phyloP scores from a whole-genome alignment of 2,113 vertebrate genomes.

The Pycnonotus jocosus region DNA sequence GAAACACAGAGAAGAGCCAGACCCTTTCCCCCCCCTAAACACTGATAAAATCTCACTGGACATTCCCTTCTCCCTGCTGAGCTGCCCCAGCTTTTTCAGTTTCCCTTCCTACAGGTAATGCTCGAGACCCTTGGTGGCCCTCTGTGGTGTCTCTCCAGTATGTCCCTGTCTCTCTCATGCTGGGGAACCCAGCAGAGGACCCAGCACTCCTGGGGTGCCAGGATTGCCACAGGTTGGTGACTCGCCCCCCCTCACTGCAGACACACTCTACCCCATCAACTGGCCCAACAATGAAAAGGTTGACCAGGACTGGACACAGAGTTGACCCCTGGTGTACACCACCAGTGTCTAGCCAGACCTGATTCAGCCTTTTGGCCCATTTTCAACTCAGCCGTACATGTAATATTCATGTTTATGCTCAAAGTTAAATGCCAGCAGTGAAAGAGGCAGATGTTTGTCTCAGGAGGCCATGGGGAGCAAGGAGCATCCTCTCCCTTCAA shows the following conservation, averaged over 20 bases:
- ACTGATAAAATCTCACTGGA: not conserved
- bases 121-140: not conserved
- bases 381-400: rapidly evolving
- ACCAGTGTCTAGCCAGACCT: not conserved
- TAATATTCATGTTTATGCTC: not conserved
- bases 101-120: not conserved
- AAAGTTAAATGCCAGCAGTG: not conserved
- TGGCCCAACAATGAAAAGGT: not conserved
- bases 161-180: not conserved
- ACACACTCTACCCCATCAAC: not conserved
- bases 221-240: not conserved
- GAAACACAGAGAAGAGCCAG: not conserved
- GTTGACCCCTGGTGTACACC: not conserved
- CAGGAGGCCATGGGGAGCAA: not conserved
- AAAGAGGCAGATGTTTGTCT: not conserved
- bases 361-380: not conserved
- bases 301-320: not conserved
- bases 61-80: not conserved
- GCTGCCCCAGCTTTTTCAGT: not conserved
- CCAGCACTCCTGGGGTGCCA: not conserved
- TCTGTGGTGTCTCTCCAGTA: not conserved
- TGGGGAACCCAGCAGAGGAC: not conserved
- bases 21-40: not conserved
- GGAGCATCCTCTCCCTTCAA: not conserved
- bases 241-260: not conserved